phyloP scores from a whole-genome alignment of 2,113 vertebrate genomes.

The Sylvia atricapilla region DNA sequence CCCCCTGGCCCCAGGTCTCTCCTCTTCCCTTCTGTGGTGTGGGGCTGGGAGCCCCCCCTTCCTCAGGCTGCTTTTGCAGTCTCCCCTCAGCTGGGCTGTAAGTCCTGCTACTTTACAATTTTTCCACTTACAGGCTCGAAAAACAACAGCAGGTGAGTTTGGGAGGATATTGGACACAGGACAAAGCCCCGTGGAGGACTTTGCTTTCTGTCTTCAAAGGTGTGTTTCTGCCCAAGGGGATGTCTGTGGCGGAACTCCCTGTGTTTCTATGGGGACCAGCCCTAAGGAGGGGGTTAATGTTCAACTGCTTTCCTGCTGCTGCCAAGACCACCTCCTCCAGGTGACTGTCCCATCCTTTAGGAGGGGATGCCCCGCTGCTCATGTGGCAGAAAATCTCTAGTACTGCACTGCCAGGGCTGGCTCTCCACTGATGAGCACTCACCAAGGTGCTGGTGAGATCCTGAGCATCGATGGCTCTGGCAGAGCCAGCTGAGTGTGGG shows the following conservation, averaged over 20 bases:
- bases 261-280: fast-evolving
- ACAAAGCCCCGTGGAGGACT: fast-evolving
- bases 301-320: not conserved
- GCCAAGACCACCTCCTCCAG: not conserved
- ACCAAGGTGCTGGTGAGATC: not conserved
- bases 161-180: too few species aligned
- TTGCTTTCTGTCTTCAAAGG: not conserved
- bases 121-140: not conserved
- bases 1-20: not conserved
- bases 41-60: not conserved
- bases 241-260: not conserved
- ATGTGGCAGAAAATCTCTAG: not conserved
- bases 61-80: not conserved
- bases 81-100: not conserved
- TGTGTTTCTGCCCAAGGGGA: not conserved
- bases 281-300: not conserved
- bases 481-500: not conserved
- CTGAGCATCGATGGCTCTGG: not conserved
- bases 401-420: not conserved
- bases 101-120: not conserved
- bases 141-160: not conserved
- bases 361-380: fast-evolving
- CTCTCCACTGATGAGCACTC: not conserved
- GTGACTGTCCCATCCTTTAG: not conserved
- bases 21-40: not conserved